Evolutionary conservation across 2,797 vertebrate species (phyloP).

Genomic region (Vireo griseus): DNA sequence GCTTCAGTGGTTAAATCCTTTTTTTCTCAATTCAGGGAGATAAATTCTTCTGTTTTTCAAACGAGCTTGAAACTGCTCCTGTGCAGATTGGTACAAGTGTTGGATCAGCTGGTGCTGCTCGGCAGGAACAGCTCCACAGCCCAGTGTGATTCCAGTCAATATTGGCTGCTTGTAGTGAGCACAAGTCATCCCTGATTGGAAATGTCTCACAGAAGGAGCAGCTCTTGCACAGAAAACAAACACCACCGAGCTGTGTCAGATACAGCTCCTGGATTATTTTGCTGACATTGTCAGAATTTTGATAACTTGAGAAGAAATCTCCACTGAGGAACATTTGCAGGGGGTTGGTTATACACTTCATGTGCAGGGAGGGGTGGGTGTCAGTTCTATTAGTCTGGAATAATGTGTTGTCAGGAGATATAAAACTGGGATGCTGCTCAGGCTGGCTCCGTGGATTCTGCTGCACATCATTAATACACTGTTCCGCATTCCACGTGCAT

Average conservation of each 20-base stretch:
- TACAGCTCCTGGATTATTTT: neutral
- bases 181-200: neutral
- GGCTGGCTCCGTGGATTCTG: neutral
- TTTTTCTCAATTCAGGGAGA: neutral
- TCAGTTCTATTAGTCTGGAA: neutral
- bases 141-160: neutral
- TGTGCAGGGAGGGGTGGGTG: neutral
- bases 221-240: neutral
- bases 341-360: neutral
- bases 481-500: neutral
- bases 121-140: neutral
- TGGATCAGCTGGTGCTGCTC: neutral
- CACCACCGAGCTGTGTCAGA: neutral
- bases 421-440: neutral
- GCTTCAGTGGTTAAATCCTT: neutral
- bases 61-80: neutral
- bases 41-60: neutral
- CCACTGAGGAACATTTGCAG: neutral
- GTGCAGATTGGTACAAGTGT: neutral
- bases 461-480: neutral
- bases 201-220: neutral
- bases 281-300: neutral
- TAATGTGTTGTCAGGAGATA: neutral
- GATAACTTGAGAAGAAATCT: neutral
- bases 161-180: neutral